Evolutionary conservation across 1,140 invertebrate species (phyloP).

Genomic region (Papilio polytes): DNA sequence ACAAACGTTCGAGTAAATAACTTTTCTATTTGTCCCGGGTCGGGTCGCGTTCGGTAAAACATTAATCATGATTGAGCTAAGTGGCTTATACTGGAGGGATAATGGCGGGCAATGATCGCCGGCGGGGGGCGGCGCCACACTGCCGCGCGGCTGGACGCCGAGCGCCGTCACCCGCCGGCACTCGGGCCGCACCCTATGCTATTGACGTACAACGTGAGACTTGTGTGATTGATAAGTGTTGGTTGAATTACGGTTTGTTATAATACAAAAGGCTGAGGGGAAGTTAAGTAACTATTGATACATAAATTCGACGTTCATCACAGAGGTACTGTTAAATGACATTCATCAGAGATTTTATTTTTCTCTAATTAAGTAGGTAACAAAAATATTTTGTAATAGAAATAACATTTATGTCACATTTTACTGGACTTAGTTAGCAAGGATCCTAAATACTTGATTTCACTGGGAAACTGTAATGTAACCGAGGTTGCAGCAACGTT

Average conservation of each 20-base stretch:
- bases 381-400: too few species aligned
- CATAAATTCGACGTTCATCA: slow-evolving; percentile 37
- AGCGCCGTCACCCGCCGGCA: slow-evolving; percentile 54
- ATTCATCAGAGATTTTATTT: slow-evolving; percentile 22
- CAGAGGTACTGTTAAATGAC: not conserved
- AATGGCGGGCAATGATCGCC: slow-evolving; percentile 78
- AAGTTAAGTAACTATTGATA: not conserved
- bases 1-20: slow-evolving; percentile 78
- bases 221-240: slow-evolving; percentile 26
- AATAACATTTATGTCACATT: not conserved
- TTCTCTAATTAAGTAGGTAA: not conserved
- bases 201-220: slow-evolving; percentile 43
- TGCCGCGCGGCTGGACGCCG: slow-evolving; percentile 66
- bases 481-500: not conserved
- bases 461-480: too few species aligned
- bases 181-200: slow-evolving; percentile 39
- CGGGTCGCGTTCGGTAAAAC: slow-evolving; percentile 77
- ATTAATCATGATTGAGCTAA: slow-evolving; percentile 84
- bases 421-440: not conserved
- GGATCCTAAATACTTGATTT: not conserved
- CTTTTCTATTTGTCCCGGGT: slow-evolving; percentile 77
- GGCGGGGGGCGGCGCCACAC: slow-evolving; percentile 73
- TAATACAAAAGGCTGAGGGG: not conserved
- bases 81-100: slow-evolving; percentile 81
- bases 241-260: slow-evolving; percentile 7